Conservation (phyloP, 2,797 vertebrate genomes). For the Caiman crocodilus region DNA sequence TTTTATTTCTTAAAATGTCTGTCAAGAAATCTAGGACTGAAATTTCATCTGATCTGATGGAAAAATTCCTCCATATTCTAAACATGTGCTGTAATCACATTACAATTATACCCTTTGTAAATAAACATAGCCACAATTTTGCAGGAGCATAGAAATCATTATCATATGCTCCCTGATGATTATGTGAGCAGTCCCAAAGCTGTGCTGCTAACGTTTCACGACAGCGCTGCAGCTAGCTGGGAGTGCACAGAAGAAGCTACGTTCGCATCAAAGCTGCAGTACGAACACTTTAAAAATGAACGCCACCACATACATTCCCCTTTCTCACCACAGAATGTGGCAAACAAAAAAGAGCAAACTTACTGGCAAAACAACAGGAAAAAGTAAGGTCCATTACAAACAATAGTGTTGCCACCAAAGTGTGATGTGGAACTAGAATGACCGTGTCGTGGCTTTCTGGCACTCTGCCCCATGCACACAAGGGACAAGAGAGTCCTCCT, state of each 20-base stretch:
- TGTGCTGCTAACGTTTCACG: background rate
- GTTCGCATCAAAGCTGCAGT: background rate
- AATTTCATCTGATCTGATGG: constrained; percentile 2
- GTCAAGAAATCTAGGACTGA: constrained; percentile 19
- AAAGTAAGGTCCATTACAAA: constrained; percentile 1
- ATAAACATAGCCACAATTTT: constrained; percentile 27
- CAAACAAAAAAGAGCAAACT: constrained; percentile 1
- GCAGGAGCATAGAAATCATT: background rate
- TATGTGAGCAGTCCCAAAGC: background rate
- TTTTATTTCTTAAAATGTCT: background rate
- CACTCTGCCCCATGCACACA: background rate
- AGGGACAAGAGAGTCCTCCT: background rate
- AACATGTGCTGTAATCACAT: constrained; percentile 12
- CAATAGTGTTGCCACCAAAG: background rate
- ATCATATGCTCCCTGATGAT: constrained; percentile 10
- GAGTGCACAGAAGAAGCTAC: constrained; percentile 1
- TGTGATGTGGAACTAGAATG: background rate
- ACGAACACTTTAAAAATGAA: accelerated
- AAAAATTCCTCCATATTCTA: constrained; percentile 27
- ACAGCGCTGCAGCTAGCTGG: accelerated
- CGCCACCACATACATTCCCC: background rate
- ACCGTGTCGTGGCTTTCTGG: background rate
- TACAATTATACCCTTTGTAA: constrained; percentile 28
- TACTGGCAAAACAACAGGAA: background rate
- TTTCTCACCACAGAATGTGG: accelerated